These are phyloP conservation scores for Hydrochoerus hydrochaeris DNA, from an alignment of 2,113 vertebrate genomes.

Conservation along the genomic window DNA sequence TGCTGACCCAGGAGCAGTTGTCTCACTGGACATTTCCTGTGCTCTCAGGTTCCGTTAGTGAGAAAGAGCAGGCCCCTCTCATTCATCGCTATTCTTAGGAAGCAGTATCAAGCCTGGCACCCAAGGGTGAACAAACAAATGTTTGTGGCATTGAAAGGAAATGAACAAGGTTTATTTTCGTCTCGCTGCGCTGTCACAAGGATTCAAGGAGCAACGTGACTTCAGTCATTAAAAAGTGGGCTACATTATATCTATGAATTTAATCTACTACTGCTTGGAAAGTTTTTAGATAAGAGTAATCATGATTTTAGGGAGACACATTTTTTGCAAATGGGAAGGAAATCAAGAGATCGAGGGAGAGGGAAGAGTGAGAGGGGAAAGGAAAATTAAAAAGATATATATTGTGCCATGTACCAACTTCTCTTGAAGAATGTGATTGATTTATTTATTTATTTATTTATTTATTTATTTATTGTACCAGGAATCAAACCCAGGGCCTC, in stretches of 20 bases:
- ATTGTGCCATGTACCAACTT: not conserved
- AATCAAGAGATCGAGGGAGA: not conserved
- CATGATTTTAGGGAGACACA: not conserved
- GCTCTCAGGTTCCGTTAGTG: not conserved
- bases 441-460: too few relatives aligned
- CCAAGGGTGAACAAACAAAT: not conserved
- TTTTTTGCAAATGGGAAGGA: not conserved
- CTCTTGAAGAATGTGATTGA: not conserved
- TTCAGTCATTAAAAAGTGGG: constrained; percentile 5
- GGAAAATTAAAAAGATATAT: not conserved
- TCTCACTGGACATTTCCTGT: not conserved
- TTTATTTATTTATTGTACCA: too few relatives aligned
- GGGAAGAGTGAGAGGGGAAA: not conserved
- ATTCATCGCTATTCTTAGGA: constrained; percentile 55
- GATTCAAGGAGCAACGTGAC: not conserved
- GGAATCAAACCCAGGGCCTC: too few relatives aligned
- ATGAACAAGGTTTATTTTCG: constrained; percentile 56
- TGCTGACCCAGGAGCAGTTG: not conserved
- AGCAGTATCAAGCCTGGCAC: not conserved
- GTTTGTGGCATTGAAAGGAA: constrained; percentile 56
- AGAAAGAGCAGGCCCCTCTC: not conserved
- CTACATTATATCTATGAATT: not conserved
- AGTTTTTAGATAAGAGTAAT: not conserved
- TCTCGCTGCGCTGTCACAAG: not conserved
- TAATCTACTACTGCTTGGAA: not conserved